Conservation (phyloP, 2,888 invertebrate species). For the Ormyrus labotus region DNA sequence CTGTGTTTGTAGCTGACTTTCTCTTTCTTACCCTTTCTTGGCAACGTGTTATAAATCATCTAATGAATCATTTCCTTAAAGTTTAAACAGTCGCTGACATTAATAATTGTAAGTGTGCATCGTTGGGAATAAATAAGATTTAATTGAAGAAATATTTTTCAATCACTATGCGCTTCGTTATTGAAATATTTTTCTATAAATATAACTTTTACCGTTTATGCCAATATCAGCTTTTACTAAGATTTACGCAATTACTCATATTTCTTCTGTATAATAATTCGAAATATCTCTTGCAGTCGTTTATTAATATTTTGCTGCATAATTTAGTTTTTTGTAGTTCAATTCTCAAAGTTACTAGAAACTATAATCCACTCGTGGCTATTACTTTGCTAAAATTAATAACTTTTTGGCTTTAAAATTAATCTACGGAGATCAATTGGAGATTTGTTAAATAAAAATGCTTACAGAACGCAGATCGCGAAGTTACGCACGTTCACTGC, state of each 20-base stretch:
- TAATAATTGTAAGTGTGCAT: conserved; percentile 27
- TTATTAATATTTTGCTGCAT: neutral
- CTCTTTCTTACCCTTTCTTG: conserved; percentile 46
- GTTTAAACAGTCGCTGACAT: conserved; percentile 24
- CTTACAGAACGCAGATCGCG: conserved; percentile 56
- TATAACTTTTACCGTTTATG: conserved; percentile 4
- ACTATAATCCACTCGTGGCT: neutral
- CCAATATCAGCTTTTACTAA: neutral
- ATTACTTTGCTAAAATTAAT: neutral
- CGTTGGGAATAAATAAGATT: neutral
- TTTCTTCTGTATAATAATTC: neutral
- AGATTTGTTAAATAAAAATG: neutral
- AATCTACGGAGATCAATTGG: too few species aligned
- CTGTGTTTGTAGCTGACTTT: conserved; percentile 28
- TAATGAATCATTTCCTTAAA: conserved; percentile 35
- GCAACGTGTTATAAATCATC: conserved; percentile 49
- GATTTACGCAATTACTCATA: neutral
- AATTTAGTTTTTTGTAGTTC: neutral
- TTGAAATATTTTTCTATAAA: conserved; percentile 8
- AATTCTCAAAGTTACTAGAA: neutral
- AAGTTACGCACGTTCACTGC: conserved; percentile 60
- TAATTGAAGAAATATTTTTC: conserved; percentile 25
- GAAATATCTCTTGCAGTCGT: neutral
- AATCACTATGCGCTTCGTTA: conserved; percentile 6
- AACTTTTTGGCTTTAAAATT: too few species aligned